Evolutionary conservation across 1,140 invertebrate species (phyloP).

Genomic region (Trichoplusia ni): DNA sequence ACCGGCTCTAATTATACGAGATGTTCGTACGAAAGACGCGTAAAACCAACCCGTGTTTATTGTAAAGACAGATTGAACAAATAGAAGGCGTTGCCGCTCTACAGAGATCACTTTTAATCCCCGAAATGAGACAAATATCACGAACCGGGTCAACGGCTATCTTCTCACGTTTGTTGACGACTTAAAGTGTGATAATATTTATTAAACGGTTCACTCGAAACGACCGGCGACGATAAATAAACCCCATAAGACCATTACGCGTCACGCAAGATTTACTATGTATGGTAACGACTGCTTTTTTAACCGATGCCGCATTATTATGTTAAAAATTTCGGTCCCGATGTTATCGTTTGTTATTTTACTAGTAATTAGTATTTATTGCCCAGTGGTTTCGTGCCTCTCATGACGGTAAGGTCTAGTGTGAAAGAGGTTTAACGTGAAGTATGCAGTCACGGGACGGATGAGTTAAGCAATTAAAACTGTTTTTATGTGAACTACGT

Average conservation of each 20-base stretch:
- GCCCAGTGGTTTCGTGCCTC: conserved; percentile 48
- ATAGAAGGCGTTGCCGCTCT: conserved; percentile 67
- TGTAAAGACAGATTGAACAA: conserved; percentile 70
- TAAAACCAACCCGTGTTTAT: conserved; percentile 70
- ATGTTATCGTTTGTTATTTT: conserved; percentile 76
- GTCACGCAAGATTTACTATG: conserved; percentile 76
- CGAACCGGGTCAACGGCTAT: conserved; percentile 78
- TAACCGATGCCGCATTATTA: conserved; percentile 53
- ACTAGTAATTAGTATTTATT: conserved; percentile 80
- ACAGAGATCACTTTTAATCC: conserved; percentile 75
- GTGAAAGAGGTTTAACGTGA: conserved; percentile 63
- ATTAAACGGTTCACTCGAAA: conserved; percentile 76
- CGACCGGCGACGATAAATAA: conserved; percentile 73
- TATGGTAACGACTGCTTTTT: conserved; percentile 69
- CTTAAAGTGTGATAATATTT: conserved; percentile 80
- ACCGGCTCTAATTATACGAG: conserved; percentile 70
- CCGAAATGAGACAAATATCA: conserved; percentile 77
- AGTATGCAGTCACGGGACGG: conserved; percentile 63
- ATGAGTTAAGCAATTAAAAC: conserved; percentile 73
- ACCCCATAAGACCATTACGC: conserved; percentile 68
- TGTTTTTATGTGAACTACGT: conserved; percentile 57
- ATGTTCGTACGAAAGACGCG: conserved; percentile 41
- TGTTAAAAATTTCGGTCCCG: conserved; percentile 65
- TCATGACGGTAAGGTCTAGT: conserved; percentile 44
- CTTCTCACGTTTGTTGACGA: conserved; percentile 80